Conservation (phyloP, 2,888 invertebrate genomes). For the Balanococcus diminutus region DNA sequence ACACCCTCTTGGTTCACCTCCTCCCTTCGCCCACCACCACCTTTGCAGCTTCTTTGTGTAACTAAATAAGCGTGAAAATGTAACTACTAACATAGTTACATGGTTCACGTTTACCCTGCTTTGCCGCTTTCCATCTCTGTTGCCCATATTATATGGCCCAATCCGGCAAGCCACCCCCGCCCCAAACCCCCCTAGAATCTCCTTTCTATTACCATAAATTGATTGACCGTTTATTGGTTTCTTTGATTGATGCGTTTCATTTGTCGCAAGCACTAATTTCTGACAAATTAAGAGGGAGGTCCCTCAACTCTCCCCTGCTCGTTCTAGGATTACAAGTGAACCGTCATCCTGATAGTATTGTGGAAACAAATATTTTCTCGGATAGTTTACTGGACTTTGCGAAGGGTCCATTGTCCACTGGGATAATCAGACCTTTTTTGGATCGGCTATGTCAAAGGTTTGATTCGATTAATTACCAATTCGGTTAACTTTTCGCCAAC, state of each 20-base stretch:
- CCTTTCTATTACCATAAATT: constrained; percentile 26
- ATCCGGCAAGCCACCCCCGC: no score
- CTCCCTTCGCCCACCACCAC: background rate
- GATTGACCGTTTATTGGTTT: constrained; percentile 39
- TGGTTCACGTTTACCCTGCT: background rate
- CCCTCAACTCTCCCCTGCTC: background rate
- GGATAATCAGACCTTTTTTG: background rate
- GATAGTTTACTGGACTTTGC: no score
- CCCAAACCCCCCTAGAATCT: background rate
- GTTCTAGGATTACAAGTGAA: background rate
- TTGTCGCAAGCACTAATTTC: background rate
- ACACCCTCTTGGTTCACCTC: constrained; percentile 33
- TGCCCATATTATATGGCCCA: background rate
- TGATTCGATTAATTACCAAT: background rate
- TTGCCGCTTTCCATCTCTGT: background rate
- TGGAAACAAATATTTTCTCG: background rate
- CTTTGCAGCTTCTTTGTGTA: background rate
- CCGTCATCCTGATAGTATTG: background rate
- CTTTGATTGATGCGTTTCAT: constrained; percentile 24
- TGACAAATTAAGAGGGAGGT: background rate
- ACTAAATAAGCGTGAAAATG: constrained; percentile 51
- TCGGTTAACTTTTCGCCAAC: background rate
- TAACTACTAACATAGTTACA: constrained; percentile 52
- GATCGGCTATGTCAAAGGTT: no score
- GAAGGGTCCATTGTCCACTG: background rate